These are phyloP conservation scores for Etia nguti DNA, from an alignment of 2,113 vertebrate genomes.

Conservation along the genomic window DNA sequence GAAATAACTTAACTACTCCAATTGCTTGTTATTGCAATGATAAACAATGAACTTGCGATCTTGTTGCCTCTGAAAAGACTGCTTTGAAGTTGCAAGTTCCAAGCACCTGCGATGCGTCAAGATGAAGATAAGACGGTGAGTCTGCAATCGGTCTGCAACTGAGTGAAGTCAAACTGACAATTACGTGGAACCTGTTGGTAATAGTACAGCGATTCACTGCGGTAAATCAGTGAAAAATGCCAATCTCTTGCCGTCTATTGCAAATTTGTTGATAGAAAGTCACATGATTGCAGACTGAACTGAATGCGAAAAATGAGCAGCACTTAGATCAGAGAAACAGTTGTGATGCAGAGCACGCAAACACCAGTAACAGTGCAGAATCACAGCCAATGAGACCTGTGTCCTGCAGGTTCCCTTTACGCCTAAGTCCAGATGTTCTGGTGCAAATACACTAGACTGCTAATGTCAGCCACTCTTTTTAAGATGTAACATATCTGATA, in stretches of 20 bases:
- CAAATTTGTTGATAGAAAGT: not conserved
- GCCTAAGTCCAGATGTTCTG: rapidly evolving
- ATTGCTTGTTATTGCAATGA: not conserved
- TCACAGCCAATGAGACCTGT: not conserved
- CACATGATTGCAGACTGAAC: not conserved
- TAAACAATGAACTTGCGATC: not conserved
- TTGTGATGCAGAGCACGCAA: not conserved
- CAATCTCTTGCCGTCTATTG: not conserved
- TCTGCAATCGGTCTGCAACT: not conserved
- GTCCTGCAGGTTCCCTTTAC: not conserved
- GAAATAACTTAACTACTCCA: not conserved
- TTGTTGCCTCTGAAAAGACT: not conserved
- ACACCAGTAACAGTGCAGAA: not conserved
- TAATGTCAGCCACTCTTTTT: rapidly evolving
- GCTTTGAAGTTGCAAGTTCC: not conserved
- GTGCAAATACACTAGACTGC: not conserved
- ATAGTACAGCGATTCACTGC: not conserved
- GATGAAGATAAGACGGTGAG: not conserved
- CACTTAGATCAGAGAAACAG: not conserved
- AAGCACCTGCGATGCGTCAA: not conserved
- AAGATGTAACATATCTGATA: not conserved
- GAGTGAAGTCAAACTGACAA: not conserved
- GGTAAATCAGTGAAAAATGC: rapidly evolving
- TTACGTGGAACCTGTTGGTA: not conserved
- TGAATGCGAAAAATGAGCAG: not conserved